Evolutionary conservation across 2,113 vertebrate genomes (phyloP).

Genomic region (Chloropsis hardwickii): DNA sequence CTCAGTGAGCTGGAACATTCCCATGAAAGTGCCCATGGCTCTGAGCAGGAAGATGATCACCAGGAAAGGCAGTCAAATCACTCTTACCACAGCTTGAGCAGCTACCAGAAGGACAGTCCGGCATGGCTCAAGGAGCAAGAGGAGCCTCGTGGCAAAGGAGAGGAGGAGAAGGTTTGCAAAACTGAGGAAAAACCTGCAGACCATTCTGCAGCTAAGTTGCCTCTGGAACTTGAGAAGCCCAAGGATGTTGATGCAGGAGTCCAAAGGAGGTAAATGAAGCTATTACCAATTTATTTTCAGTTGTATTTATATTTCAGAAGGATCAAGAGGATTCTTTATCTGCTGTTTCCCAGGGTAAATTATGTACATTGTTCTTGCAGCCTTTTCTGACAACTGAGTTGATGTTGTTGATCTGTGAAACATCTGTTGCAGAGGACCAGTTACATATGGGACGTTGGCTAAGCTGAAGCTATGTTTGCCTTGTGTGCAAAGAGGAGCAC

Average conservation of each 20-base stretch:
- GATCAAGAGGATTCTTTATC: neutral
- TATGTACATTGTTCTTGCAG: neutral
- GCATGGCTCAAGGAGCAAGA: constrained; percentile 58
- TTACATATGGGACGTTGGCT: neutral
- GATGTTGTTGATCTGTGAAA: neutral
- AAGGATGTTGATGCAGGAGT: constrained; percentile 12
- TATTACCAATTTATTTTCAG: neutral
- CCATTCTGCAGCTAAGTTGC: neutral
- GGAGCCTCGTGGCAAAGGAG: neutral
- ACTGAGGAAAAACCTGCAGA: constrained; percentile 19
- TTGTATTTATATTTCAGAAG: too few species aligned
- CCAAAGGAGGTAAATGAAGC: constrained; percentile 64
- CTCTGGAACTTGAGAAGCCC: constrained; percentile 58
- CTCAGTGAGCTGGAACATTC: constrained; percentile 87
- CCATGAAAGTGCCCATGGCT: constrained; percentile 77
- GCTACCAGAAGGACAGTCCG: constrained; percentile 72
- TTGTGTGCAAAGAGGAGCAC: neutral
- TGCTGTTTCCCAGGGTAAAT: neutral
- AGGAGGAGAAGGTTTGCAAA: constrained; percentile 22
- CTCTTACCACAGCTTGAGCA: constrained; percentile 75
- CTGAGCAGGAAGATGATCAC: constrained; percentile 82
- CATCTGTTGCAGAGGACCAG: neutral
- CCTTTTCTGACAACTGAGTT: neutral
- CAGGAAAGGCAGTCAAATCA: constrained; percentile 74
- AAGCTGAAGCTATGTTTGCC: neutral